Base-by-base conservation (phyloP, 2,797 vertebrate species). In the Threskiornis aethiopicus region DNA sequence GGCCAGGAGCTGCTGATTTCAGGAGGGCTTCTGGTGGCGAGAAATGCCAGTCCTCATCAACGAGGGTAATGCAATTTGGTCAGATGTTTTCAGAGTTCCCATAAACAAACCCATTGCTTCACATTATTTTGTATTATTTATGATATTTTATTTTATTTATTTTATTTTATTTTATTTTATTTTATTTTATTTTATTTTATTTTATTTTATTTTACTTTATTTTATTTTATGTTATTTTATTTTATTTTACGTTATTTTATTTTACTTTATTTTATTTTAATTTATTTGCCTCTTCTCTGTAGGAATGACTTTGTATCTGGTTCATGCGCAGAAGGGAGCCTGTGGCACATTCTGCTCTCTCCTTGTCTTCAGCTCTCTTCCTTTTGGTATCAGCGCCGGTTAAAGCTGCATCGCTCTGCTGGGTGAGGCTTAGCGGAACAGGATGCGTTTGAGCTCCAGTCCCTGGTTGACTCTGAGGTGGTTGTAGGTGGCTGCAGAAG, bases 401-500 rank as follows among this genome's bases (percentile, higher is more conserved):
- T 73, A 46, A 54, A 79, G 35, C 70, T 37, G 35, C 51, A 19
- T 77, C 3, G 0, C 57, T 86, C 19, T 67, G 10, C 33, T 65
- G 46, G 42, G 9, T 26, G 18, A 52, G 67, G 25, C 57, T 76
- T 26, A 22, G 65, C 31, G 35, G 67, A 61, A 76, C 44, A 46
- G 37, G 57, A 10, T 0, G 1, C 0, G 0, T 66, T 42, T 51
- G 35, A 80, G 33, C n/a, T 83, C 71, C 29, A 8, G 37, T 11
- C 33, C 1, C 0, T 39, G 59, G 39, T 49, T 87, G 44, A 14
- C 47, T 47, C 44, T 81, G 69, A 58, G 65, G 14, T 57, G 71
- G 25, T 29, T 52, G 59, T 70, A 83, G 78, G 44, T 75, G 64
- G 57, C 71, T 95, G 93, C 64, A 83, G 87, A 89, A 71, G 26